Percentiles rank a stretch among this genome's conserved stretches.
Conservation (phyloP, 2,113 vertebrate genomes). For the Pomatorhinus ruficollis region DNA sequence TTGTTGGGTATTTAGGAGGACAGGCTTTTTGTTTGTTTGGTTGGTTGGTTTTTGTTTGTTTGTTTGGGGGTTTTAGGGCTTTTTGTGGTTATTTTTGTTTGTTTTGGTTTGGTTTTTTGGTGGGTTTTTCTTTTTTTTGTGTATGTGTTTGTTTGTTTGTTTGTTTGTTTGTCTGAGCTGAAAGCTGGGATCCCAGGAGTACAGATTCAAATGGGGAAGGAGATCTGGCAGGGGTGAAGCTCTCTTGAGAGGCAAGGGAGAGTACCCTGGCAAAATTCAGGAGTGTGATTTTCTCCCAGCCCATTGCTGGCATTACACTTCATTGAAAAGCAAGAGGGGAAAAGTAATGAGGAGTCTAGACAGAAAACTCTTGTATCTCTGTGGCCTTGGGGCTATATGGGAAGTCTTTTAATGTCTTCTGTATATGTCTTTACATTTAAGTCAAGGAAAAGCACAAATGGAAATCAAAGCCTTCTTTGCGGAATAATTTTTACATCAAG, state of each 20-base stretch:
- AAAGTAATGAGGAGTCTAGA: neutral
- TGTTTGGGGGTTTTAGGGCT: neutral
- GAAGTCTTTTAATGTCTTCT: neutral
- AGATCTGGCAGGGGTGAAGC: fast-evolving
- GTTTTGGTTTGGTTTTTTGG: too few relatives aligned
- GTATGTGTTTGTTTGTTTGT: neutral
- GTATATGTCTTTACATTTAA: neutral
- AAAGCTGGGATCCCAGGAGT: neutral
- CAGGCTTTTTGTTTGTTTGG: fast-evolving
- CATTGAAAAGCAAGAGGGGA: neutral
- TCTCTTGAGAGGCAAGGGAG: neutral
- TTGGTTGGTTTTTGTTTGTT: too few relatives aligned
- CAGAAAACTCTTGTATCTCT: neutral
- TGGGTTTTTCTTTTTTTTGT: neutral
- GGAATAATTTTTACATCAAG: neutral
- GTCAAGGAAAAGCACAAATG: neutral
- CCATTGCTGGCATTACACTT: fast-evolving
- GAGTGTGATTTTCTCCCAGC: neutral
- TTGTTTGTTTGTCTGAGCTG: neutral
- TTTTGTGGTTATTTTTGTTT: too few relatives aligned
- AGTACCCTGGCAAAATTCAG: neutral
- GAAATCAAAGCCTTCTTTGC: neutral
- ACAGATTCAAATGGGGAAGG: neutral
- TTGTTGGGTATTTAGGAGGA: neutral
- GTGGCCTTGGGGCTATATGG: neutral